A percentile compares a stretch with the other conserved stretches of the same genome.
phyloP scores from a whole-genome alignment of 2,888 invertebrate genomes.

The Nematopogon swammerdamellus region DNA sequence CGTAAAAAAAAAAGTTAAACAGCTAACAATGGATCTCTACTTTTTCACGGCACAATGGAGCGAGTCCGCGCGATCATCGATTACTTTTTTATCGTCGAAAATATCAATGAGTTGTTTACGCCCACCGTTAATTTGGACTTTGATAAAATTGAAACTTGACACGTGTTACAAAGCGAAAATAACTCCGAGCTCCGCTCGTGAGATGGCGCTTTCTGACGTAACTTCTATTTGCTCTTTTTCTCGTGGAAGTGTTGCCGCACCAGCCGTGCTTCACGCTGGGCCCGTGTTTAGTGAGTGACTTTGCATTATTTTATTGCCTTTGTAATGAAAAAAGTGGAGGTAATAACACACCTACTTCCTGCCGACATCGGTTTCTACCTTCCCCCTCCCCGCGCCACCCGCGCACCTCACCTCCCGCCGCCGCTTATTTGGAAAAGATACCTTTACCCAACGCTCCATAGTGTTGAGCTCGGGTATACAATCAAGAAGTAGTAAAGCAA shows the following conservation, averaged over 20 bases:
- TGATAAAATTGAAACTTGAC: slow-evolving; percentile 53
- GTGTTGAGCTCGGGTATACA: no score
- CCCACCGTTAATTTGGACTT: slow-evolving; percentile 54
- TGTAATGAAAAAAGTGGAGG: slow-evolving; percentile 32
- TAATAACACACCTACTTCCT: neutral
- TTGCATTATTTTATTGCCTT: slow-evolving; percentile 45
- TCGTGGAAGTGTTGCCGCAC: slow-evolving; percentile 4
- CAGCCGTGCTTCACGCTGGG: slow-evolving; percentile 9
- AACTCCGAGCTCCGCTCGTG: slow-evolving; percentile 40
- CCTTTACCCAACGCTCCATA: no score
- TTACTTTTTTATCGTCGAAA: slow-evolving; percentile 52
- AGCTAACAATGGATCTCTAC: slow-evolving; percentile 38
- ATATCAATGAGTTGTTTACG: slow-evolving; percentile 55
- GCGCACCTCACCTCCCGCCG: neutral
- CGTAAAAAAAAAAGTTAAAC: slow-evolving; percentile 19
- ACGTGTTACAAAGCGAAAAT: slow-evolving; percentile 53
- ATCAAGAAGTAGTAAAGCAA: no score
- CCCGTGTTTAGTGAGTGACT: slow-evolving; percentile 24
- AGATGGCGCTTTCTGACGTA: slow-evolving; percentile 43
- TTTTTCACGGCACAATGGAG: slow-evolving; percentile 34
- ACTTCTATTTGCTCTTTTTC: slow-evolving; percentile 39
- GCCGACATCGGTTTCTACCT: neutral
- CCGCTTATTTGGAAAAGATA: no score
- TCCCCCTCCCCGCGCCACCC: neutral
- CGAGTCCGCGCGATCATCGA: slow-evolving; percentile 47